Conservation (phyloP, 2,888 invertebrate genomes). For the Caenorhabditis zanzibari region DNA sequence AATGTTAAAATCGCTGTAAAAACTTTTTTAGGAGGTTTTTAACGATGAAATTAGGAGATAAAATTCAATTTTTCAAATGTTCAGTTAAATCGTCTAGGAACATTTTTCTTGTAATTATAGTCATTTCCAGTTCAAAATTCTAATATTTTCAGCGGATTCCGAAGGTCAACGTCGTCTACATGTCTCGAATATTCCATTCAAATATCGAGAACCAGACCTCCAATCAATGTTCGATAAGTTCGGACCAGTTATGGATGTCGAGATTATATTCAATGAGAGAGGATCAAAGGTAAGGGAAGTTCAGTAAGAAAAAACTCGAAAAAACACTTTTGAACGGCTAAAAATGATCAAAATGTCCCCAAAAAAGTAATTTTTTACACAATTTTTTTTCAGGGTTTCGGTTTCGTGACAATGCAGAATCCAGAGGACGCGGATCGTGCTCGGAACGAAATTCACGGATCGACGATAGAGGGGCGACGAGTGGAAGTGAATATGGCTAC, state of each 20-base stretch:
- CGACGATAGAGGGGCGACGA: constrained; percentile 99
- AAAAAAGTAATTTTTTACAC: not conserved
- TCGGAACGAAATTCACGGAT: constrained; percentile 99
- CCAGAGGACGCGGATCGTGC: constrained; percentile 99
- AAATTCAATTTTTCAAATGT: no score
- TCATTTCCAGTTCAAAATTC: no score
- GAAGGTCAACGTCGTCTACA: constrained; percentile 89
- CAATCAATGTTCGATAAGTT: constrained; percentile 91
- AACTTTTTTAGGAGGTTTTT: no score
- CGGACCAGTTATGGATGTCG: constrained; percentile 98
- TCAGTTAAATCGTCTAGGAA: no score
- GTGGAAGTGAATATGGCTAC: constrained; percentile 90
- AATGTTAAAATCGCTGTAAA: no score
- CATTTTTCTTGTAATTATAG: no score
- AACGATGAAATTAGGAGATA: no score
- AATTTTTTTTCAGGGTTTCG: constrained; percentile 85
- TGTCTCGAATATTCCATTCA: constrained; percentile 99
- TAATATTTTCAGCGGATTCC: constrained; percentile 2
- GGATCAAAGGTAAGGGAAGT: constrained; percentile 92
- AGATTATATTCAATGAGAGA: constrained; percentile 99
- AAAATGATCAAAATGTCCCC: not conserved
- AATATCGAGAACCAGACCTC: constrained; percentile 98
- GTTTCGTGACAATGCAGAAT: constrained; percentile 99
- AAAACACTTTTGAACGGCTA: no score
- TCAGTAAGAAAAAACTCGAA: no score